A percentile compares a stretch with the other conserved stretches of the same genome.
These are phyloP conservation scores for Monoplex corrugatus DNA, from an alignment of 2,888 invertebrate species.

Conservation along the genomic window DNA sequence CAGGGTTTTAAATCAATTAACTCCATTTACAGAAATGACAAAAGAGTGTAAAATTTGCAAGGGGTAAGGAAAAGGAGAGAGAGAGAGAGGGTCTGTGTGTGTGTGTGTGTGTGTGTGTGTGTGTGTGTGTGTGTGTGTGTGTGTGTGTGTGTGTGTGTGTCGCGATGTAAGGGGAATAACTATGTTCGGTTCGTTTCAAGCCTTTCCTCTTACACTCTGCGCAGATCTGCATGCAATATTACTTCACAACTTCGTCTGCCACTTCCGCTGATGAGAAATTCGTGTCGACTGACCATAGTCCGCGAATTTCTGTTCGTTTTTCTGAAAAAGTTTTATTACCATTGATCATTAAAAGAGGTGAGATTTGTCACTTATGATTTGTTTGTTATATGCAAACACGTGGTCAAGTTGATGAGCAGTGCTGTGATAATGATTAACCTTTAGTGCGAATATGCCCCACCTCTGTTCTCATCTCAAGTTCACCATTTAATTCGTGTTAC, in stretches of 20 bases:
- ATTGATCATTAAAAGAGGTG: neutral
- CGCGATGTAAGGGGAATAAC: no score
- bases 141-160: neutral
- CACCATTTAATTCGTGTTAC: no score
- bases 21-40: no score
- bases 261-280: conserved; percentile 80
- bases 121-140: conserved; percentile 1
- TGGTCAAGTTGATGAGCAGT: no score
- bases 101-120: conserved; percentile 1
- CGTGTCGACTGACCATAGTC: conserved; percentile 97
- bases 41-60: no score
- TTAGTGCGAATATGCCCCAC: no score
- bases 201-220: neutral
- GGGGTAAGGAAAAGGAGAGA: no score
- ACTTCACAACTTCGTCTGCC: conserved; percentile 24
- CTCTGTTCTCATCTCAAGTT: no score
- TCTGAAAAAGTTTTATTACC: neutral
- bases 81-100: neutral
- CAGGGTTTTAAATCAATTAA: no score
- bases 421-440: no score
- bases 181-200: conserved; percentile 27
- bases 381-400: no score
- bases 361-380: no score
- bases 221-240: neutral
- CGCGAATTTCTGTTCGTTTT: conserved; percentile 86